Evolutionary conservation across 2,888 invertebrate species (phyloP).

Genomic region (Dryadula phaetusa): DNA sequence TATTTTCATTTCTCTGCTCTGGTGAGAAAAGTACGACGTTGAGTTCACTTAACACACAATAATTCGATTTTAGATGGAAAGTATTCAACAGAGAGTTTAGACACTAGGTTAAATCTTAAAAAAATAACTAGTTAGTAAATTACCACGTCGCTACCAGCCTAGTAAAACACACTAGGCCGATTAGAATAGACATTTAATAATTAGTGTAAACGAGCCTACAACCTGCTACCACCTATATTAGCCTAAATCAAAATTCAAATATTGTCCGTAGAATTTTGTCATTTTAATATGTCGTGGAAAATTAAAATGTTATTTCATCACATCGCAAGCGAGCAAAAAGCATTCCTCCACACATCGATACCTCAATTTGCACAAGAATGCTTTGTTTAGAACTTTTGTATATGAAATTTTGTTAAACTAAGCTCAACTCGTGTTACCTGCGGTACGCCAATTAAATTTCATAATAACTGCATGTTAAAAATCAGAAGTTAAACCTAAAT

Average conservation of each 20-base stretch:
- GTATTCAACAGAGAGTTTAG: too few relatives aligned
- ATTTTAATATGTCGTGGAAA: constrained; percentile 8
- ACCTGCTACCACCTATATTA: too few relatives aligned
- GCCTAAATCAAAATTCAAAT: neutral
- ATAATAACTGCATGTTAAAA: neutral
- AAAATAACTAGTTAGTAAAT: too few relatives aligned
- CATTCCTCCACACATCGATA: constrained; percentile 30
- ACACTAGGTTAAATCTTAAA: too few relatives aligned
- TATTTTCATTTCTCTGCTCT: too few relatives aligned
- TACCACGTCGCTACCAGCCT: too few relatives aligned
- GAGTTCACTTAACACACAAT: too few relatives aligned
- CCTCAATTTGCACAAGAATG: constrained; percentile 36
- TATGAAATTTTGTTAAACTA: constrained; percentile 41
- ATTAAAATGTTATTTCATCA: constrained; percentile 10
- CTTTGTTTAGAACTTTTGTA: constrained; percentile 44
- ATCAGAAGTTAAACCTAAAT: neutral
- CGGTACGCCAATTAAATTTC: constrained; percentile 37
- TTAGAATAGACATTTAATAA: too few relatives aligned
- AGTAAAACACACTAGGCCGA: too few relatives aligned
- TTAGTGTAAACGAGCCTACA: too few relatives aligned
- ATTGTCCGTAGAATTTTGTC: constrained; percentile 1
- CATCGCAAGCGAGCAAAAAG: constrained; percentile 17
- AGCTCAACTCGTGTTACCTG: constrained; percentile 38
- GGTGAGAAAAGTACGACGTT: too few relatives aligned
- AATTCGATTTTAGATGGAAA: too few relatives aligned